These are phyloP conservation scores for Dione vanillae DNA, from an alignment of 2,888 invertebrate genomes.

Conservation along the genomic window DNA sequence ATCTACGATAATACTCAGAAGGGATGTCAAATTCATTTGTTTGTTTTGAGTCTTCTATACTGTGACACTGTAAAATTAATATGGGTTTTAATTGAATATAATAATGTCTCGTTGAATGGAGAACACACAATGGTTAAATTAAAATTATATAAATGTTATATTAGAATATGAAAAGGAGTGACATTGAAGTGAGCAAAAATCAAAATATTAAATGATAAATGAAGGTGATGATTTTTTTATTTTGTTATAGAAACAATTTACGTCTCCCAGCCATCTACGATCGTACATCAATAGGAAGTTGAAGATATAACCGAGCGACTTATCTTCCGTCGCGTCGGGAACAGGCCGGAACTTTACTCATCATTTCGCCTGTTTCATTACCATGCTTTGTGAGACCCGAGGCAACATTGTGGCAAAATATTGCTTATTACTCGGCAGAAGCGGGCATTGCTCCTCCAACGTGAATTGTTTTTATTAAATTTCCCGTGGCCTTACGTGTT, in stretches of 20 bases:
- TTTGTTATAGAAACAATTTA: constrained; percentile 20
- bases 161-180: no score
- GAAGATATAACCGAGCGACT: constrained; percentile 37
- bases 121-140: no score
- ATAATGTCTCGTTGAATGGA: no score
- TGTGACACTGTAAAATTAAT: no score
- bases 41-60: no score
- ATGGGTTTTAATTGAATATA: no score
- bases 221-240: constrained; percentile 6
- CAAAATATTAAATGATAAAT: background rate
- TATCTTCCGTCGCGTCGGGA: constrained; percentile 30
- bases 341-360: constrained; percentile 41
- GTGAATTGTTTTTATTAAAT: no score
- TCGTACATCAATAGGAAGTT: constrained; percentile 36
- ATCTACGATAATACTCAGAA: constrained; percentile 19
- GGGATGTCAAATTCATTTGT: constrained; percentile 21
- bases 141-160: no score
- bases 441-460: no score
- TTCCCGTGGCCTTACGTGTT: no score
- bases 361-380: constrained; percentile 37
- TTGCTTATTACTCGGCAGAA: no score
- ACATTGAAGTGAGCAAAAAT: no score
- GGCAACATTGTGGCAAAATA: constrained; percentile 31
- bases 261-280: constrained; percentile 25
- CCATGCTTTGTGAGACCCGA: constrained; percentile 26